Conservation (phyloP, 2,888 invertebrate genomes). For the Sclerodermus sp. region DNA sequence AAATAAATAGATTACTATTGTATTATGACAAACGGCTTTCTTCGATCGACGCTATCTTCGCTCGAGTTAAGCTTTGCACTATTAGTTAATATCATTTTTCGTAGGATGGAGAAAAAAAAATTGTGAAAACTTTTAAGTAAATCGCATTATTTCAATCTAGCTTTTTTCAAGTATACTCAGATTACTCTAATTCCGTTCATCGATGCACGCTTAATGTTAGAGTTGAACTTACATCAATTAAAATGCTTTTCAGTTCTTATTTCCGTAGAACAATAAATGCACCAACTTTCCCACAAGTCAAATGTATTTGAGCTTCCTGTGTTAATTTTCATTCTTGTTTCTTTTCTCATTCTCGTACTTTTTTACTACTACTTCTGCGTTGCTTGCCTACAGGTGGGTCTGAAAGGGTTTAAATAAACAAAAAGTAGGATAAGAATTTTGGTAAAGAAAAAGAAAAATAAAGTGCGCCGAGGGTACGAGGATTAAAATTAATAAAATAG, state of each 20-base stretch:
- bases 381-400: constrained; percentile 50
- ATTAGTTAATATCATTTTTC: too few relatives aligned
- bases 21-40: too few relatives aligned
- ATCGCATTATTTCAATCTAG: not conserved
- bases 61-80: too few relatives aligned
- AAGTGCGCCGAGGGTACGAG: constrained; percentile 26
- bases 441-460: constrained; percentile 29
- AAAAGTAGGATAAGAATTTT: constrained; percentile 35
- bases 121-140: too few relatives aligned
- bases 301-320: constrained; percentile 15
- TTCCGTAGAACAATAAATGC: constrained; percentile 25
- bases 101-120: too few relatives aligned
- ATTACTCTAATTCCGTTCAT: not conserved
- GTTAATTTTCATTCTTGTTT: constrained; percentile 26
- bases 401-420: constrained; percentile 52
- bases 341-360: constrained; percentile 2
- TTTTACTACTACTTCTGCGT: constrained; percentile 25
- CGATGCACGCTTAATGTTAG: constrained; percentile 19
- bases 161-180: not conserved
- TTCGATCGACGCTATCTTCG: too few relatives aligned
- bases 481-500: constrained; percentile 8
- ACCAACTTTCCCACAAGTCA: constrained; percentile 25
- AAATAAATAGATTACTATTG: too few relatives aligned
- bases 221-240: constrained; percentile 26
- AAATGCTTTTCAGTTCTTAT: not conserved